These are phyloP conservation scores for Aporophyla lueneburgensis DNA, from an alignment of 2,888 invertebrate genomes.

Conservation along the genomic window DNA sequence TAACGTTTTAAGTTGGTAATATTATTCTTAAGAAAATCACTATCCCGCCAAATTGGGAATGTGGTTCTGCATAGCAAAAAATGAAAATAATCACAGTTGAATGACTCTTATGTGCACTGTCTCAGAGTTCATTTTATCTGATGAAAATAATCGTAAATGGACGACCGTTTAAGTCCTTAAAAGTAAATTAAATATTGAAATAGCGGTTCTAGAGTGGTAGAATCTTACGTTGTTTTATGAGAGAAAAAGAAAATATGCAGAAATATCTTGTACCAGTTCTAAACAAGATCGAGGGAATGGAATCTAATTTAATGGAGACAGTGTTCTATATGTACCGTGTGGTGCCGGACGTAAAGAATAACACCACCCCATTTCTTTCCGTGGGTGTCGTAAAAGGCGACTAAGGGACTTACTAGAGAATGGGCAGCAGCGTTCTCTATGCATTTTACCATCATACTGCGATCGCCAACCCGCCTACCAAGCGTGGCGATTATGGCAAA, in stretches of 20 bases:
- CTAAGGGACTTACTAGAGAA: too few species aligned
- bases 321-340: too few species aligned
- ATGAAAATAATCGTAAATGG: background rate
- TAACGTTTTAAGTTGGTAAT: slow-evolving; percentile 38
- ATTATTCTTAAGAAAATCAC: slow-evolving; percentile 71
- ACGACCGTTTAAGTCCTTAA: slow-evolving; percentile 20
- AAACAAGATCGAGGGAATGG: slow-evolving; percentile 27
- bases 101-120: slow-evolving; percentile 30
- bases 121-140: slow-evolving; percentile 42
- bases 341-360: too few species aligned
- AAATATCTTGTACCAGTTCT: slow-evolving; percentile 20
- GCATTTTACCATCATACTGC: too few species aligned
- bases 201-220: slow-evolving; percentile 39
- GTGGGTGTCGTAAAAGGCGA: too few species aligned
- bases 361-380: too few species aligned
- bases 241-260: slow-evolving; percentile 6
- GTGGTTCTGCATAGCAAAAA: slow-evolving; percentile 71
- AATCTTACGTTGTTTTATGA: slow-evolving; percentile 24
- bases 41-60: slow-evolving; percentile 78
- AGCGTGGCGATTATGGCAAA: too few species aligned
- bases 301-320: slow-evolving; percentile 8
- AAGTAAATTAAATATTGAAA: slow-evolving; percentile 52
- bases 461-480: too few species aligned
- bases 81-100: slow-evolving; percentile 57
- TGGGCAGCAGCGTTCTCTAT: too few species aligned